phyloP scores from a whole-genome alignment of 1,140 invertebrate genomes.

The Lasioglossum albipes region DNA sequence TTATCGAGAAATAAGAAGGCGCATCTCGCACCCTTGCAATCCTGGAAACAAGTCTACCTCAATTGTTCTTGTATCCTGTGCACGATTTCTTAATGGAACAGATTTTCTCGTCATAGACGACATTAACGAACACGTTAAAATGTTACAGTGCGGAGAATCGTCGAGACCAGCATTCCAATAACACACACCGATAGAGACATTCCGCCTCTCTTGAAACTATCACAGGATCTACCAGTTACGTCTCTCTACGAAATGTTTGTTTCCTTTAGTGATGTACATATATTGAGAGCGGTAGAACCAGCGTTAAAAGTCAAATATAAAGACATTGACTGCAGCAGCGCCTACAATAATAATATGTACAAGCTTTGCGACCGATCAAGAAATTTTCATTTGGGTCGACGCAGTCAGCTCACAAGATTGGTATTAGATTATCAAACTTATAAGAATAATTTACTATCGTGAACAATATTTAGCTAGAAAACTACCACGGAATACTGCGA shows the following conservation, averaged over 20 bases:
- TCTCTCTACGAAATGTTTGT: slow-evolving; percentile 86
- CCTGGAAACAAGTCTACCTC: no score
- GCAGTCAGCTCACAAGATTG: slow-evolving; percentile 78
- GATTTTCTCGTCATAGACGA: no score
- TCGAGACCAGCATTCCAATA: slow-evolving; percentile 82
- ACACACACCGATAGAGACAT: slow-evolving; percentile 85
- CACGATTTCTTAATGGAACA: no score
- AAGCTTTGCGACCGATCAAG: slow-evolving; percentile 68
- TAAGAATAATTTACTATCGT: not conserved
- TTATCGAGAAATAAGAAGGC: no score
- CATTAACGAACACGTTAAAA: slow-evolving; percentile 7
- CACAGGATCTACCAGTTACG: slow-evolving; percentile 65
- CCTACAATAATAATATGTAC: slow-evolving; percentile 60
- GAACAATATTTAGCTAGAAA: not conserved
- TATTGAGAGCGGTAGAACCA: slow-evolving; percentile 87
- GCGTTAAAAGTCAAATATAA: slow-evolving; percentile 83
- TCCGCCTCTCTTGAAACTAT: slow-evolving; percentile 73
- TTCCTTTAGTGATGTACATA: slow-evolving; percentile 82
- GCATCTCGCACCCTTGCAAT: no score
- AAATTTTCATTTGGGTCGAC: slow-evolving; percentile 74
- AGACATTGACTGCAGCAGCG: slow-evolving; percentile 72
- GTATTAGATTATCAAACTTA: slow-evolving; percentile 75
- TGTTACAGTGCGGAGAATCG: slow-evolving; percentile 83
- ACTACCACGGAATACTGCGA: not conserved
- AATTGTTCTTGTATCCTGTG: no score